phyloP scores from a whole-genome alignment of 2,888 invertebrate genomes.

The Entomobrya multifasciata region DNA sequence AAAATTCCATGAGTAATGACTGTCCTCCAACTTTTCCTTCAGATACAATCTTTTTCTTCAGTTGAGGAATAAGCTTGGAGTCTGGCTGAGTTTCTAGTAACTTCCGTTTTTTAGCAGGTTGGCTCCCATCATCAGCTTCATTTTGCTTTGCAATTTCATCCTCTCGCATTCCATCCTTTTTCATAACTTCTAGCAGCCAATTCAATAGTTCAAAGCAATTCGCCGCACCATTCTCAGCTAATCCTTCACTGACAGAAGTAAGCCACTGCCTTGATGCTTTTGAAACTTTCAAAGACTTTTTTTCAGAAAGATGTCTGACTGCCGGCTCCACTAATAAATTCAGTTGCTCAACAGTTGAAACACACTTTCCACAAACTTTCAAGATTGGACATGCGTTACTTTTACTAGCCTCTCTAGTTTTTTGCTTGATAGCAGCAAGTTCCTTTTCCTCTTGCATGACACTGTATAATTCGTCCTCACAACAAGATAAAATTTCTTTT shows the following conservation, averaged over 20 bases:
- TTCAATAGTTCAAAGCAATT: conserved; percentile 65
- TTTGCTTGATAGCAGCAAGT: conserved; percentile 71
- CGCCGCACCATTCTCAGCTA: conserved; percentile 68
- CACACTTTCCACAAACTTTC: conserved; percentile 73
- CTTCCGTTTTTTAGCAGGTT: conserved; percentile 66
- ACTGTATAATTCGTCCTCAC: conserved; percentile 77
- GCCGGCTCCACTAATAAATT: conserved; percentile 69
- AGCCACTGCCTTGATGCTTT: conserved; percentile 75
- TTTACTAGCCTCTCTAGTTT: conserved; percentile 75
- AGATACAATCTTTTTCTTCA: conserved; percentile 59
- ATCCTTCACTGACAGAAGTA: conserved; percentile 70
- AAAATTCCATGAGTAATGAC: conserved; percentile 70
- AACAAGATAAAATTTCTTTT: conserved; percentile 72
- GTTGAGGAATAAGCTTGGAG: conserved; percentile 57
- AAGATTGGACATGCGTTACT: conserved; percentile 74
- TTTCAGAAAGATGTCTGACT: conserved; percentile 65
- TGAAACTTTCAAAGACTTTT: conserved; percentile 71
- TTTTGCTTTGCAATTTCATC: not conserved
- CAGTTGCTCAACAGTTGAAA: conserved; percentile 51
- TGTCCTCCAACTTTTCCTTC: conserved; percentile 68
- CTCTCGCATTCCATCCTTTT: conserved; percentile 37
- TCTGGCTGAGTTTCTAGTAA: conserved; percentile 69
- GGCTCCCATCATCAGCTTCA: not conserved
- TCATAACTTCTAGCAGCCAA: conserved; percentile 68
- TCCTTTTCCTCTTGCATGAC: conserved; percentile 77